Conservation (phyloP, 2,888 invertebrate species). For the Dorcus hopei region DNA sequence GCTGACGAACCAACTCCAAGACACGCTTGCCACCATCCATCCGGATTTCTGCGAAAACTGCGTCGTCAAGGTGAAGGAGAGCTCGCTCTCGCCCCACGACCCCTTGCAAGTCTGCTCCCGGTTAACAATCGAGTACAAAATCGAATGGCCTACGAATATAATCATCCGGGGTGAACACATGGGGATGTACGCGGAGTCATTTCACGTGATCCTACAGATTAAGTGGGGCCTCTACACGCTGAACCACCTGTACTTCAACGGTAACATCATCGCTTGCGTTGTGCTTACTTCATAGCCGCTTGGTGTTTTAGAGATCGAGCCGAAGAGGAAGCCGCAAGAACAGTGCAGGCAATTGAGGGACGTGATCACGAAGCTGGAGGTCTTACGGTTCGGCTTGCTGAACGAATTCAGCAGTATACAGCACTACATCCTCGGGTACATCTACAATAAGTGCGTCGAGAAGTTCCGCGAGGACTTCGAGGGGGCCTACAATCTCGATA, state of each 20-base stretch:
- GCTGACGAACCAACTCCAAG: constrained; percentile 44
- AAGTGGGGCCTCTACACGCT: constrained; percentile 46
- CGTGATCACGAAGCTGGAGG: constrained; percentile 28
- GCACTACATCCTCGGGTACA: constrained; percentile 43
- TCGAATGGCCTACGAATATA: constrained; percentile 45
- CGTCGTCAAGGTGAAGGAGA: constrained; percentile 33
- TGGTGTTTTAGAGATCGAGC: constrained; percentile 34
- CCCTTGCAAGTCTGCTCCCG: constrained; percentile 33
- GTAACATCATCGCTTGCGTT: constrained; percentile 24
- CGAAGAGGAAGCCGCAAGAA: constrained; percentile 16
- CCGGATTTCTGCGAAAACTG: constrained; percentile 42
- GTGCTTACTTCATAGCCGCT: neutral
- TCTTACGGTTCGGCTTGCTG: constrained; percentile 38
- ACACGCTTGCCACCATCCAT: constrained; percentile 43
- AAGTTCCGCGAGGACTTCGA: constrained; percentile 42
- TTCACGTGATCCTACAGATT: constrained; percentile 42
- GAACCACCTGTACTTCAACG: constrained; percentile 39
- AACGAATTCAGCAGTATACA: constrained; percentile 42
- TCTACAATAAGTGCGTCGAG: constrained; percentile 33
- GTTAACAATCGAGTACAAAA: constrained; percentile 35
- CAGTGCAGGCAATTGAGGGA: constrained; percentile 10
- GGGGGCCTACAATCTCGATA: constrained; percentile 40
- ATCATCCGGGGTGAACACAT: constrained; percentile 39
- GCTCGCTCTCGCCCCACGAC: constrained; percentile 24
- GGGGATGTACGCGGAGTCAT: constrained; percentile 39